phyloP scores from a whole-genome alignment of 2,888 invertebrate genomes.

The Thysanoteuthis rhombus region DNA sequence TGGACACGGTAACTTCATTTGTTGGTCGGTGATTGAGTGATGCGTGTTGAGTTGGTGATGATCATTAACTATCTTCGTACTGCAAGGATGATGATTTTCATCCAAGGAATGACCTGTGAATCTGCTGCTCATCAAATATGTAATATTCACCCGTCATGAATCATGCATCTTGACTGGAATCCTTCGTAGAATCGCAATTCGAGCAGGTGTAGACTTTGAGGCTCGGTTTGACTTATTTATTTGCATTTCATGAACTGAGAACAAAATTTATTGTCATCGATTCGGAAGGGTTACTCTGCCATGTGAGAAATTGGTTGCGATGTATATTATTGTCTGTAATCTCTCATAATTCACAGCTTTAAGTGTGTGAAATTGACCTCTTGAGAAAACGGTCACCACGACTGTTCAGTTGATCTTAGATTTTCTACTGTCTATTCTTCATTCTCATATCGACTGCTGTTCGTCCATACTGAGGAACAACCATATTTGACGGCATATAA shows the following conservation, averaged over 20 bases:
- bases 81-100: no score
- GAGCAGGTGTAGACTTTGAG: not conserved
- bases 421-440: no score
- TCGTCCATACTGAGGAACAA: no score
- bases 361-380: not conserved
- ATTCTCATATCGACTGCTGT: no score
- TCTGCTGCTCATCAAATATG: not conserved
- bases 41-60: not conserved
- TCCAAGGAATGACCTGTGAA: not conserved
- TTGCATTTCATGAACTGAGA: not conserved
- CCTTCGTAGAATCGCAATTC: not conserved
- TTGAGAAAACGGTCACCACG: not conserved
- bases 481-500: no score
- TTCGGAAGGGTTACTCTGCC: not conserved
- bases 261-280: not conserved
- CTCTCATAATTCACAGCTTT: not conserved
- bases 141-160: not conserved
- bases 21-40: not conserved
- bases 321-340: not conserved
- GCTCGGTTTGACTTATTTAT: not conserved
- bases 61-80: not conserved
- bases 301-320: not conserved
- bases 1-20: not conserved
- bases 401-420: not conserved
- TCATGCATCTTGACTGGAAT: not conserved